Base-by-base conservation (phyloP, 2,113 vertebrate species). In the Lethenteron reissneri region DNA sequence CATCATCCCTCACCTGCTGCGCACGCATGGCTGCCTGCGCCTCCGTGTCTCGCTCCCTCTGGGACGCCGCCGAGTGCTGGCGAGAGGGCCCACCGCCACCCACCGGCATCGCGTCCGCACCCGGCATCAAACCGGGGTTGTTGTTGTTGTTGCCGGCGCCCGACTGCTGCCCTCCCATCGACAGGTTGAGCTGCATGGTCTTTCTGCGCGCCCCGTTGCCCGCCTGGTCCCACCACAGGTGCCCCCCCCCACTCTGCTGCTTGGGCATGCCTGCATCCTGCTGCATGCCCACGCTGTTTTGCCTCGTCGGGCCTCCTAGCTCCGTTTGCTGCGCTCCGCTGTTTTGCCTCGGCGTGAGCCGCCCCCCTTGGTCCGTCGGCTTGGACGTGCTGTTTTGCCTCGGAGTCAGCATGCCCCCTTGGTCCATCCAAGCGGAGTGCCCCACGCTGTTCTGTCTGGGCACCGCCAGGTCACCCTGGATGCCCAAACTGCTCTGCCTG, bases 261-360 rank as follows among this genome's bases (percentile, higher is more conserved):
- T 25, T 68, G 64, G 64, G 64, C 25, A 68, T 17, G n/a, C 25
- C 64, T 9, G 25, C n/a, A n/a, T 68, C 64, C 9, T 68, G 64
- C 64, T 68, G 64, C 64, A 68, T 17, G 25, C 64, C 64, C 64
- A 68, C n/a, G 64, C 25, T 68, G 64, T 68, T 68, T 68, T 68
- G 64, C 10, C 64, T 68, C n/a, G 64, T 8, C 64, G 84, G 77
- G 76, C 83, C 83, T 3, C 80, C 79, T 68, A 88, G 87, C 73
- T 94, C 92, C 75, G 86, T 82, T 76, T 87, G 83, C 57, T 87
- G 90, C 70, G 86, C 87, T 1, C 87, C 81, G 69, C 83, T 84
- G 73, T 84, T 89, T 76, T 90, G 92, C 9, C 85, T 83, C 1
- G 88, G 86, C 71, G 89, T 78, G 1, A 68, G 25, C 25, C 64